Conservation (phyloP, 1,140 invertebrate genomes). For the silkworm (Bombyx mori) region ASM3026992v2 NC_085124.1:5839001-5839500, state of each 20-base stretch:
- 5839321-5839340: slow-evolving; percentile 57
- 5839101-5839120: slow-evolving; percentile 41
- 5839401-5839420: slow-evolving; percentile 65
- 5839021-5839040: slow-evolving; percentile 7
- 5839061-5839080: slow-evolving; percentile 64
- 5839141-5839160: slow-evolving; percentile 32
- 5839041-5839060: slow-evolving; percentile 50
- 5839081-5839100: slow-evolving; percentile 59
- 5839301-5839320: slow-evolving; percentile 55
- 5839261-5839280: slow-evolving; percentile 56
- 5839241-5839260: slow-evolving; percentile 65
- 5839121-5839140: slow-evolving; percentile 17
- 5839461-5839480: slow-evolving; percentile 67
- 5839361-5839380: slow-evolving; percentile 33
- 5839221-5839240: slow-evolving; percentile 37
- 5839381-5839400: slow-evolving; percentile 38
- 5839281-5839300: slow-evolving; percentile 65
- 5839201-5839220: slow-evolving; percentile 2
- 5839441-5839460: slow-evolving; percentile 71
- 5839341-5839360: slow-evolving; percentile 54
- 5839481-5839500: slow-evolving; percentile 70
- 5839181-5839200: slow-evolving; percentile 16
- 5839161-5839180: slow-evolving; percentile 27
- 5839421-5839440: slow-evolving; percentile 71
- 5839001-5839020: slow-evolving; percentile 1